Evolutionary conservation across 2,113 vertebrate genomes (phyloP), one percentile per base, ranked within the genome.

Genomic region (Seriola quinqueradiata): DNA sequence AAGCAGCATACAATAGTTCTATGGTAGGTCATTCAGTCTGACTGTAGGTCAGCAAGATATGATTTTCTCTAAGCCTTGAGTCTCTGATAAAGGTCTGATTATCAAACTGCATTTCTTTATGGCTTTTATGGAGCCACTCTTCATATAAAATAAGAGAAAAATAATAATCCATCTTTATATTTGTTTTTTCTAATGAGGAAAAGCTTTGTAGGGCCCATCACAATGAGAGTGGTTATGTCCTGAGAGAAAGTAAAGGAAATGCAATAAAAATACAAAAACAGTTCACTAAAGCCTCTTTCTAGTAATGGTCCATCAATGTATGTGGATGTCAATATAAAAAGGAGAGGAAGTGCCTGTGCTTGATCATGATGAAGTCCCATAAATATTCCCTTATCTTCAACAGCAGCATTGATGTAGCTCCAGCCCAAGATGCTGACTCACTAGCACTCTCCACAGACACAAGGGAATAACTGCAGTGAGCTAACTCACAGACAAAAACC

Each of bases 361-460:
- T 64, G n/a, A 59, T 63, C 34, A 48, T 70, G 46, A 75, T 60
- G 17, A 82, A 78, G n/a, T 6, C 0, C 58, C 16, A 84, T 76
- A 71, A 70, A 76, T 61, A 67, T 17, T 58, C 13, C 36, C 60
- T 61, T 28, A 69, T 66, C 52, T 32, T 21, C n/a, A 70, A 70
- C 71, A 57, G 38, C 40, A 70, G 34, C 63, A 64, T 10, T 54
- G 40, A 78, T 68, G 48, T 23, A 23, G n/a, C 55, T 50, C 25
- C 40, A 58, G 40, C 32, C 34, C 8, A 34, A 69, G 67, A 83
- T 75, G 64, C 64, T 70, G 75, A 81, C 83, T 86, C 88, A 82
- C 48, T 68, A 85, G 59, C 70, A 75, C 75, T 69, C 79, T 89
- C 71, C 64, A 81, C 63, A 83, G 70, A 71, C 68, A 64, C 71